phyloP scores from a whole-genome alignment of 2,888 invertebrate species.

The Ceriagrion tenellum region DNA sequence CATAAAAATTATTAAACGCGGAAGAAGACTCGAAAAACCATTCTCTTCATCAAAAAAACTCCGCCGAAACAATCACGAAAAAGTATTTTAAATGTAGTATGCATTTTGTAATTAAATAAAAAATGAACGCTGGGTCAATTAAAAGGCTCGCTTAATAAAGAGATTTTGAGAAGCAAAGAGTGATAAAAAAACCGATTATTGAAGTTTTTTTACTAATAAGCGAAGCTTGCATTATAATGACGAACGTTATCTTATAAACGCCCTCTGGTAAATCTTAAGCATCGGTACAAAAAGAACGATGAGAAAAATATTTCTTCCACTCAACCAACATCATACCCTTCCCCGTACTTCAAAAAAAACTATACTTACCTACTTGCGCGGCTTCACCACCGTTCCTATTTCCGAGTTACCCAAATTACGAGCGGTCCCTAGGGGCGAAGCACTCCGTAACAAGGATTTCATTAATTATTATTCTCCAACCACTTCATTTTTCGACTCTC shows the following conservation, averaged over 20 bases:
- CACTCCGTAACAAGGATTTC: constrained; percentile 2
- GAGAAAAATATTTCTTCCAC: not conserved
- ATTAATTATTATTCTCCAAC: not conserved
- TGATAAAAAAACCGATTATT: not conserved
- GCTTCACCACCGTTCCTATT: not conserved
- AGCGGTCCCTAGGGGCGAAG: not conserved
- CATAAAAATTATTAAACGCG: no score
- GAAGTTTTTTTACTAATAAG: not conserved
- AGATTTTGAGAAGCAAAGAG: not conserved
- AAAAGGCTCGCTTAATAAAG: not conserved
- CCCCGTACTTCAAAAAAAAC: not conserved
- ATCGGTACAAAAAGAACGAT: not conserved
- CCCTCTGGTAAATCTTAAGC: not conserved
- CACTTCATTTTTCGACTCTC: not conserved
- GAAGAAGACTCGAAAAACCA: no score
- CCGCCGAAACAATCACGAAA: no score
- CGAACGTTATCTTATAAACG: not conserved
- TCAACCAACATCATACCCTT: not conserved
- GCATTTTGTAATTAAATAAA: not conserved
- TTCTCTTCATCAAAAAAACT: no score
- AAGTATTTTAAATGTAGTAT: not conserved
- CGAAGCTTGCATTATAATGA: not conserved
- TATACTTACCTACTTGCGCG: not conserved
- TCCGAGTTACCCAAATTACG: not conserved
- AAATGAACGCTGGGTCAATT: not conserved